Base-by-base conservation (phyloP, 2,888 invertebrate genomes). In the Amaurobius ferox region DNA sequence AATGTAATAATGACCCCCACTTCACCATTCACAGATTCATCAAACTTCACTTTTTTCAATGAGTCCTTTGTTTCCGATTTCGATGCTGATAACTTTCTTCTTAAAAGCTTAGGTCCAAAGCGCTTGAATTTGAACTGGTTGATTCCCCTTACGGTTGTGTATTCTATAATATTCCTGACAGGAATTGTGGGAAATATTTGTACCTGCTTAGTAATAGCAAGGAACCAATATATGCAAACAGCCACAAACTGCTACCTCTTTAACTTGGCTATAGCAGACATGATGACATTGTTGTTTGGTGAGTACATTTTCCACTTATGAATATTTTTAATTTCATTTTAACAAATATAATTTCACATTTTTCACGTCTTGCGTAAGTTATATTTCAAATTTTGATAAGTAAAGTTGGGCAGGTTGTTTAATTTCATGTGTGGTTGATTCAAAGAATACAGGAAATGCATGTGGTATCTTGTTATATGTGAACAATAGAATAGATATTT, bases 161-260 rank as follows among this genome's bases (percentile, higher is more conserved):
- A 91, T 87, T 87, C 89, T 7, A 62, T 91, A n/a, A 91, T 91
- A 66, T 90, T 91, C 76, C 87, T 91, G 30, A 89, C 90, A 0
- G 89, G 89, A 0, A 81, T 91, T 7, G 87, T 91, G 32, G 91
- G 91, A 23, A 91, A 91, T 73, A 81, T 89, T 16, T 89, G 89
- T 48, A 90, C 91, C 0, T 91, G 90, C 81, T 87, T 91, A 64
- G 91, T 91, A 61, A 90, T 91, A 40, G 89, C 89, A 29, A 89
- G 89, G 70, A 90, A 90, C 68, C 90, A 90, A 74, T 91, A 91
- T 88, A 91, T 91, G 91, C 89, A 90, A 86, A 90, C 90, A 7
- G 90, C 91, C 7, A 91, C 91, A 39, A 91, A 91, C 83, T 90
- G 90, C 62, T 90, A 91, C 87, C 89, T 91, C 7, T 90, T 91